These are phyloP conservation scores for Saguinus imperator DNA, from an alignment of 2,113 vertebrate species.

Conservation along the genomic window DNA sequence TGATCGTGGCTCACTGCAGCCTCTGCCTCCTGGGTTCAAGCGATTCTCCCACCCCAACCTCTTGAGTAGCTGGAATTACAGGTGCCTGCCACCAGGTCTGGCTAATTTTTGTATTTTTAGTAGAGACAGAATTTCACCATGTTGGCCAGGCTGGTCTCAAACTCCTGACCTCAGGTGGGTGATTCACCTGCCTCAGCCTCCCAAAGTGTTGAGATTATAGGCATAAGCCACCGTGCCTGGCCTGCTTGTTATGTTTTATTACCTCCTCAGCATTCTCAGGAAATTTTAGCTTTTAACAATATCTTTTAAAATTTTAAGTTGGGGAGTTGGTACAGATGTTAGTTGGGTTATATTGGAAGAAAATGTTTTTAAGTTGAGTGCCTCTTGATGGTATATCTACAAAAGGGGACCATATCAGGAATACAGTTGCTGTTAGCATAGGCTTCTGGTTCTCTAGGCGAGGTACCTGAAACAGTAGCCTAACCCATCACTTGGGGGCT, in stretches of 20 bases:
- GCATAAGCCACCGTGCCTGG: too few species aligned
- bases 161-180: too few species aligned
- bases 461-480: background rate
- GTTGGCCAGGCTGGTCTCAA: too few species aligned
- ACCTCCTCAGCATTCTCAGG: background rate
- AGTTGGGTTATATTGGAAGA: background rate
- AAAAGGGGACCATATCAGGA: background rate
- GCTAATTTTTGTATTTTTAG: too few species aligned
- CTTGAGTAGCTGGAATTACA: too few species aligned
- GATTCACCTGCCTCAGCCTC: too few species aligned
- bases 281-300: background rate
- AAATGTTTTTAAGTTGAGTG: background rate
- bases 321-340: background rate
- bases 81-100: too few species aligned
- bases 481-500: background rate
- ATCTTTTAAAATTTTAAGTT: constrained; percentile 23
- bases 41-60: too few species aligned
- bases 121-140: too few species aligned
- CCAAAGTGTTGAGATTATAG: too few species aligned
- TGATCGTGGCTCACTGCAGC: too few species aligned
- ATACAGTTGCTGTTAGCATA: background rate
- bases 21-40: too few species aligned
- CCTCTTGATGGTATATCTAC: background rate
- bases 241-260: background rate
- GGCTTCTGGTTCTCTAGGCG: background rate